Base-by-base conservation (phyloP, 2,113 vertebrate species). In the Oceanites oceanicus region DNA sequence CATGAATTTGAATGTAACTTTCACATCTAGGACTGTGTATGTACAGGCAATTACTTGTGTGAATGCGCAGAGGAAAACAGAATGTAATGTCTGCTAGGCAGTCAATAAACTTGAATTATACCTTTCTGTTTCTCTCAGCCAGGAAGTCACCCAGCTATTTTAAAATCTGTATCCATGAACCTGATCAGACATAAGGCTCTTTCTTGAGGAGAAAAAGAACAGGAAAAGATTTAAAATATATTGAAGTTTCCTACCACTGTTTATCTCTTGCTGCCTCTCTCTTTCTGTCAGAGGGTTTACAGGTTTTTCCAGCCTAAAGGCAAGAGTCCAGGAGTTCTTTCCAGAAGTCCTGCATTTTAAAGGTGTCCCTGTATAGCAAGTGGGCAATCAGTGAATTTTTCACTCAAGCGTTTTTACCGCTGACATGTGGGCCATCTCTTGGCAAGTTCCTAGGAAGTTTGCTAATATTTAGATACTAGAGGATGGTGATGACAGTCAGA, bases 61-160 rank as follows among this genome's bases (percentile, higher is more conserved):
- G 19, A 91, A 75, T 47, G 38, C 0, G 1, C 32, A 49, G 76
- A 84, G 72, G 70, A 92, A 95, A 91, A 68, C 26, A 94, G 77
- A 88, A 86, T 84, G 78, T 77, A 77, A 67, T 61, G 52, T 84
- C 79, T 92, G 62, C 82, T 89, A 89, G 68, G 42, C 76, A 89
- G 90, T 63, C 88, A 94, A 81, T 88, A 87, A 89, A 90, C 76
- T 67, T 84, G 83, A 91, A 95, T 84, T 92, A 26, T 92, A 77
- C 86, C 53, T 67, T 94, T 90, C 91, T 93, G 27, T 90, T 95
- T 94, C 44, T 19, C 42, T 93, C 71, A 94, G 45, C 42, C 71
- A 95, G 78, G 85, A 94, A 95, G 71, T 53, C 67, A 94, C 67
- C 38, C 75, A 79, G 85, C 38, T 96, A 74, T 86, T 97, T 95